Evolutionary conservation across 2,888 invertebrate genomes (phyloP), one percentile per base, ranked within the genome.

Genomic region (Eurytoma californica): DNA sequence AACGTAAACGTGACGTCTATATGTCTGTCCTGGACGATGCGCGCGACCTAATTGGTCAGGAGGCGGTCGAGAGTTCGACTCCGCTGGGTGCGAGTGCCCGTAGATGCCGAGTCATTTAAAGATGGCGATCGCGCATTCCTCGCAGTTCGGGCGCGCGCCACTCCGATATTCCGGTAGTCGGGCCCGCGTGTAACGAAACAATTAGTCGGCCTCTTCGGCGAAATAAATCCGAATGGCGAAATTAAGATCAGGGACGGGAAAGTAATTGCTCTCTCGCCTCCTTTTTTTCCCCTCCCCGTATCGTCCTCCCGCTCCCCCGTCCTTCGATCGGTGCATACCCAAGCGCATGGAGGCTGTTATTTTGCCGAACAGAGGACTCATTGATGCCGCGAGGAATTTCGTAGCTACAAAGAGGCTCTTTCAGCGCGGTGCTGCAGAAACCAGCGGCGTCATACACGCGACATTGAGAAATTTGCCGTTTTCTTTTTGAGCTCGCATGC

Each of bases 211-310:
- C 39, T 55, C 57, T 65, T 57, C 24, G 14, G 70, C 28, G 13
- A 61, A 68, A 68, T 77, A 65, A 77, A 70, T 58, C 53, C 47
- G 39, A 49, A 68, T 39, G 68, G 39, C 69, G 39, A 69, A 76
- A 76, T 65, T 69, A 69, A 76, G 76, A 76, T 69, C 76, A 55
- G 69, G 69, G 63, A 53, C 55, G 63, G 7, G 55, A 63, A 63
- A 63, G 69, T 69, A 69, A 53, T 77, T 76, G 55, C 51, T 58
- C 20, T 61, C 66, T 12, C 13, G 3, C 28, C 28, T 18, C 18
- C 12, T 67, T n/a, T 67, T 16, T 51, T 51, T 24, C 14, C 3
- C 51, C 1, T 16, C 20, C 24, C 3, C 20, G 3, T 24, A 13
- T 18, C 4, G 18, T 2, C 28, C 9, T 7, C 20, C 13, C 16